Conservation (phyloP, 2,888 invertebrate species). For the Eupithecia inturbata region DNA sequence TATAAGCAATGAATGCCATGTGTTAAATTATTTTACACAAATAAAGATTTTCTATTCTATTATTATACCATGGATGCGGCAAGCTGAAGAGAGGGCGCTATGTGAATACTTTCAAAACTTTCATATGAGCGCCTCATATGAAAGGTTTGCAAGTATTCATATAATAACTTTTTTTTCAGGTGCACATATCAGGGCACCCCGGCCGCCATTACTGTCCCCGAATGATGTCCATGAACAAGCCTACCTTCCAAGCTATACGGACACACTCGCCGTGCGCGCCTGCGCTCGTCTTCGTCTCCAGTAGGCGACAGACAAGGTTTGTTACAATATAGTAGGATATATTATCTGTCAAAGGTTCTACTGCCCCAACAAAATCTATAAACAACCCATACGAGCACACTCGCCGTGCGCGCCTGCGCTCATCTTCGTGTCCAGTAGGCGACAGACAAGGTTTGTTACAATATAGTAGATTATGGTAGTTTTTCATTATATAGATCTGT, state of each 20-base stretch:
- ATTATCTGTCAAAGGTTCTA: no score
- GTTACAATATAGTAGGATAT: not conserved
- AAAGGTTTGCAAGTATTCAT: not conserved
- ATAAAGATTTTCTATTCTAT: no score
- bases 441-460: constrained; percentile 89
- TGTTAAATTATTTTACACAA: no score
- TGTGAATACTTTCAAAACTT: no score
- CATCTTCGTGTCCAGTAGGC: constrained; percentile 97
- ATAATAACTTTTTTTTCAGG: constrained; percentile 55
- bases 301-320: constrained; percentile 94
- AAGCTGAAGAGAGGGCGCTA: no score
- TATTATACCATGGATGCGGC: no score
- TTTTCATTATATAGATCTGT: no score
- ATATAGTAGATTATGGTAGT: no score
- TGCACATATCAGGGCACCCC: constrained; percentile 96
- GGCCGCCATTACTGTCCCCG: constrained; percentile 99
- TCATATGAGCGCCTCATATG: no score
- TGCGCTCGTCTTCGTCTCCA: constrained; percentile 97
- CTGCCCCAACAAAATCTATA: no score
- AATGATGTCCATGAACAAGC: constrained; percentile 99
- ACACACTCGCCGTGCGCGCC: constrained; percentile 97
- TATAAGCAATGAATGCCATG: no score
- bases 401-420: constrained; percentile 96
- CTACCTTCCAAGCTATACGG: constrained; percentile 97
- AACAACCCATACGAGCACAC: constrained; percentile 95